These are phyloP conservation scores for Cyclophora albipunctata DNA, from an alignment of 2,888 invertebrate species.

Conservation along the genomic window DNA sequence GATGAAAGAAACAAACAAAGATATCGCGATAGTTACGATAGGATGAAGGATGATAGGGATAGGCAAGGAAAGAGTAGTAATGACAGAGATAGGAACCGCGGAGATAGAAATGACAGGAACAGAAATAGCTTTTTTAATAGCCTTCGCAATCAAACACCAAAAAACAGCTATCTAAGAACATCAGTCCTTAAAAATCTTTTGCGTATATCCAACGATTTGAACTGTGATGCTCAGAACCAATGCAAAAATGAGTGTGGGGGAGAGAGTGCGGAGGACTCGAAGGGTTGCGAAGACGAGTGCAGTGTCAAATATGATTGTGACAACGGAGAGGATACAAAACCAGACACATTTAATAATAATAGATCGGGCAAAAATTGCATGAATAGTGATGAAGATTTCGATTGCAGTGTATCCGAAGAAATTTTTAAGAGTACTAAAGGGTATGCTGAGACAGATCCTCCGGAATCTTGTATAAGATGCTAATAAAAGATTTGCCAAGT, in stretches of 20 bases:
- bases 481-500: too few relatives aligned
- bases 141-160: neutral
- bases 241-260: constrained; percentile 21
- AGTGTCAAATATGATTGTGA: constrained; percentile 7
- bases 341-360: constrained; percentile 25
- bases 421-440: too few relatives aligned
- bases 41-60: too few relatives aligned
- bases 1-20: too few relatives aligned
- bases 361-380: constrained; percentile 14
- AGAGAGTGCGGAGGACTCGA: too few relatives aligned
- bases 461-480: too few relatives aligned
- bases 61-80: too few relatives aligned
- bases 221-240: constrained; percentile 24
- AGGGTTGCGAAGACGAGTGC: constrained; percentile 25
- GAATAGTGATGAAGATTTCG: neutral
- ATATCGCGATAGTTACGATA: too few relatives aligned
- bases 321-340: constrained; percentile 22
- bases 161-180: constrained; percentile 14
- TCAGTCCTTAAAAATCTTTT: constrained; percentile 33
- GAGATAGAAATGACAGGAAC: too few relatives aligned
- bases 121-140: neutral
- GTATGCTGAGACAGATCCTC: too few relatives aligned
- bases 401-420: too few relatives aligned
- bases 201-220: constrained; percentile 22
- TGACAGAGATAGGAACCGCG: too few relatives aligned